Percentiles rank a stretch among this genome's conserved stretches.
phyloP scores from a whole-genome alignment of 2,797 vertebrate species.

The Salmo trutta region DNA sequence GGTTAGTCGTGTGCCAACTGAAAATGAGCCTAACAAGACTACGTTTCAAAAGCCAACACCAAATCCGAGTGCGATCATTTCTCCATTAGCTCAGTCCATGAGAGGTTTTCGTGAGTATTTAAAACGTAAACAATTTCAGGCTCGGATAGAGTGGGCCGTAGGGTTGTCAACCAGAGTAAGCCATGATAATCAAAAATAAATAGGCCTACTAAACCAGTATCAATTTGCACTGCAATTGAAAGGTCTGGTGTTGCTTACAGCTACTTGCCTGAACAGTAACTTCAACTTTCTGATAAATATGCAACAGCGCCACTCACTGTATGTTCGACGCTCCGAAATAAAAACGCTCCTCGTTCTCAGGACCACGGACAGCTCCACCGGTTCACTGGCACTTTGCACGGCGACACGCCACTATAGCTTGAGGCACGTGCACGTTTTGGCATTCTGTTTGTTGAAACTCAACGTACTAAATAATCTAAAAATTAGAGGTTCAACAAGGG shows the following conservation, averaged over 20 bases:
- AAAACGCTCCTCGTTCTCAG: conserved; percentile 35
- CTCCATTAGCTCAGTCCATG: neutral
- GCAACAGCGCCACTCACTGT: conserved; percentile 65
- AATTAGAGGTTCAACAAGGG: no score
- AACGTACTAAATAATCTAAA: neutral
- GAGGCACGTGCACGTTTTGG: neutral
- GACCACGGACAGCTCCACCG: conserved; percentile 43
- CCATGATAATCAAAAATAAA: neutral
- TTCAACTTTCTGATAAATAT: conserved; percentile 11
- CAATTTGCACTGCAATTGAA: neutral
- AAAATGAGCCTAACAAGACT: neutral
- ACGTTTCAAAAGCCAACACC: conserved; percentile 14
- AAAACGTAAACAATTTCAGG: neutral
- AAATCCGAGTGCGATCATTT: conserved; percentile 4
- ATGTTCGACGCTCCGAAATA: neutral
- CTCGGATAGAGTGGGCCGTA: neutral
- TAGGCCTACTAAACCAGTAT: neutral
- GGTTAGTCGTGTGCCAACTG: neutral
- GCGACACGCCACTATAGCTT: neutral
- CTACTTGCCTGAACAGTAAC: neutral
- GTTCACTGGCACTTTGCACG: neutral
- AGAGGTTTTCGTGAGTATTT: neutral
- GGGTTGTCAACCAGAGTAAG: neutral
- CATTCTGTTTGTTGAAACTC: neutral
- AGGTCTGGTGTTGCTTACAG: neutral